Evolutionary conservation across 2,888 invertebrate genomes (phyloP).

Genomic region (Ferrisia virgata): DNA sequence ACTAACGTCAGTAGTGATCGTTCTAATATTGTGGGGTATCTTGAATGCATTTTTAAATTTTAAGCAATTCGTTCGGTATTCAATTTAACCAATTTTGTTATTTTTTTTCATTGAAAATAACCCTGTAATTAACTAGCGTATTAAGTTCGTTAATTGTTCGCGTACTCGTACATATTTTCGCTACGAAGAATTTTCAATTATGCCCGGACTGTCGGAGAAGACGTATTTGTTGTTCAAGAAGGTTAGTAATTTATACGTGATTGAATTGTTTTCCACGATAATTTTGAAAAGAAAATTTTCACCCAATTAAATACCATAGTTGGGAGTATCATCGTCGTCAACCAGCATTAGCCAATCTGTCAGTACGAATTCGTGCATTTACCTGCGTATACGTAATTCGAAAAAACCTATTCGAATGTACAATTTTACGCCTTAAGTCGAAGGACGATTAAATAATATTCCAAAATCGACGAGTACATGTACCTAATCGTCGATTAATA

Average conservation of each 20-base stretch:
- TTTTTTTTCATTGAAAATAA: not conserved
- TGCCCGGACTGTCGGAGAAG: not conserved
- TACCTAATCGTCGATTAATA: not conserved
- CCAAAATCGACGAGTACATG: constrained; percentile 3
- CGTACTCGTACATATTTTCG: not conserved
- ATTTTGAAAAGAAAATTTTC: not conserved
- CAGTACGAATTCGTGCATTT: not conserved
- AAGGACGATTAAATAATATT: not conserved
- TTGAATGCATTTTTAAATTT: constrained; percentile 3
- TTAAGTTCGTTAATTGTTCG: not conserved
- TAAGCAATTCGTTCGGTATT: not conserved
- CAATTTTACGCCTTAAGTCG: not conserved
- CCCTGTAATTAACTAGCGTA: not conserved
- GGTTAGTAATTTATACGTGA: constrained; percentile 11
- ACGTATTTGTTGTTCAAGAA: constrained; percentile 2
- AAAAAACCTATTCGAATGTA: not conserved
- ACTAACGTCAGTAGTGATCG: not conserved
- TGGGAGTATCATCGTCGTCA: too few species aligned
- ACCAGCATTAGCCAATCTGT: not conserved
- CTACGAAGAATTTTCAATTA: not conserved
- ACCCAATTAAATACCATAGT: not conserved
- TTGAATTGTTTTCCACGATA: not conserved
- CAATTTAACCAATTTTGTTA: not conserved
- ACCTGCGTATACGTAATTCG: too few species aligned
- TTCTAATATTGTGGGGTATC: not conserved